phyloP scores from a whole-genome alignment of 2,113 vertebrate genomes.

The Anthoscopus minutus region DNA sequence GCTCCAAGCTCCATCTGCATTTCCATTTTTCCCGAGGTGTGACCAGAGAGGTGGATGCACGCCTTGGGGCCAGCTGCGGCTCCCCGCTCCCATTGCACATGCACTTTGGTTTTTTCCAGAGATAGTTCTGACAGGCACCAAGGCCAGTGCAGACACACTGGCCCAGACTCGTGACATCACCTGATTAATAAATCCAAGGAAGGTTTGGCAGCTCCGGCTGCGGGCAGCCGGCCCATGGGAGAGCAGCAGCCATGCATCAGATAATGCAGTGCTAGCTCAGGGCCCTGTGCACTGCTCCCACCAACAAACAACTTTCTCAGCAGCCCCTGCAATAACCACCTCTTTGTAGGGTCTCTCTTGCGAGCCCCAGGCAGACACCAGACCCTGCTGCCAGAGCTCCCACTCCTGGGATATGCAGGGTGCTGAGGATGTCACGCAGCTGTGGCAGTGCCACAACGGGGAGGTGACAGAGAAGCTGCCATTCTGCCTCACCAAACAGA shows the following conservation, averaged over 20 bases:
- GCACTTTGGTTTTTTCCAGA: background rate
- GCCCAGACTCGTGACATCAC: conserved; percentile 9
- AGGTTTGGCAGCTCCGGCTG: background rate
- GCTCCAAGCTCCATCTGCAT: background rate
- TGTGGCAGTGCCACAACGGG: background rate
- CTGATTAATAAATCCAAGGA: conserved; percentile 15
- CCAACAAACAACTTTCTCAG: background rate
- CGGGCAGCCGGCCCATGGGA: background rate
- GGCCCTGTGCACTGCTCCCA: background rate
- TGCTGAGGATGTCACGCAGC: fast-evolving
- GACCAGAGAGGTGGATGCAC: fast-evolving
- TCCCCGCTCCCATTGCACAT: background rate
- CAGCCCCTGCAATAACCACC: background rate
- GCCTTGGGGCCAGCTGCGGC: background rate
- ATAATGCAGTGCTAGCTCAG: background rate
- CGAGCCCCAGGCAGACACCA: background rate
- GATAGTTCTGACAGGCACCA: background rate
- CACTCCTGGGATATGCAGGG: fast-evolving
- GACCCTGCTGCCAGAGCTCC: background rate
- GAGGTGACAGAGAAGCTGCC: fast-evolving
- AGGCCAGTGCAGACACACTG: conserved; percentile 4
- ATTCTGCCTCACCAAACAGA: background rate
- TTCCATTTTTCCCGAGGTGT: fast-evolving
- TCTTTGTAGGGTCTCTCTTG: fast-evolving
- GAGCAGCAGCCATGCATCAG: background rate